Percentiles rank a stretch among this genome's conserved stretches.
Evolutionary conservation across 1,140 invertebrate genomes (phyloP).

Genomic region (Meloidogyne chitwoodi): DNA sequence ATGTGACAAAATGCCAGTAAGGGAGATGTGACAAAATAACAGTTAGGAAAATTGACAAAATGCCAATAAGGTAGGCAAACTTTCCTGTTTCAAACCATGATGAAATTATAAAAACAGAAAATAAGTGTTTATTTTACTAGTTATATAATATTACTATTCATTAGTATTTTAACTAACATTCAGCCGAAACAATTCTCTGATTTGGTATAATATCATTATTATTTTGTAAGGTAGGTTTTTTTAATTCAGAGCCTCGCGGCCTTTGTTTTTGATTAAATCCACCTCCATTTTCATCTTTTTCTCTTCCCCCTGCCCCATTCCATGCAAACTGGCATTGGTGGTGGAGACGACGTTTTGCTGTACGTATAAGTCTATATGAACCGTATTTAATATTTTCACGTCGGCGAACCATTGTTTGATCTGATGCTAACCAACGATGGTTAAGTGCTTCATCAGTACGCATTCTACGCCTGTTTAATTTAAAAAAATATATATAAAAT

Average conservation of each 20-base stretch:
- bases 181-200: slow-evolving; percentile 5
- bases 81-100: no score
- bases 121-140: no score
- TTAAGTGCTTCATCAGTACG: slow-evolving; percentile 86
- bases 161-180: neutral
- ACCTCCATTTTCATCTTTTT: neutral
- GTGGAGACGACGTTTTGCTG: slow-evolving; percentile 37
- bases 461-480: slow-evolving; percentile 76
- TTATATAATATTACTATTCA: neutral
- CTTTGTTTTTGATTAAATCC: neutral
- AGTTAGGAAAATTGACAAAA: no score
- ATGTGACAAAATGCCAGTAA: no score
- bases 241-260: neutral
- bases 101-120: no score
- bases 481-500: neutral
- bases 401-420: slow-evolving; percentile 86
- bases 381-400: slow-evolving; percentile 72
- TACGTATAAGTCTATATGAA: slow-evolving; percentile 57
- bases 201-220: neutral
- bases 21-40: no score
- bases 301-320: neutral
- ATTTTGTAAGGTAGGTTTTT: neutral
- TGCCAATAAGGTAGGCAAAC: no score
- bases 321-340: slow-evolving; percentile 24
- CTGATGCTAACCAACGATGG: slow-evolving; percentile 84